Percentiles rank a stretch among this genome's conserved stretches.
Conservation (phyloP, 2,888 invertebrate species). For the Calliopum simillimum region DNA sequence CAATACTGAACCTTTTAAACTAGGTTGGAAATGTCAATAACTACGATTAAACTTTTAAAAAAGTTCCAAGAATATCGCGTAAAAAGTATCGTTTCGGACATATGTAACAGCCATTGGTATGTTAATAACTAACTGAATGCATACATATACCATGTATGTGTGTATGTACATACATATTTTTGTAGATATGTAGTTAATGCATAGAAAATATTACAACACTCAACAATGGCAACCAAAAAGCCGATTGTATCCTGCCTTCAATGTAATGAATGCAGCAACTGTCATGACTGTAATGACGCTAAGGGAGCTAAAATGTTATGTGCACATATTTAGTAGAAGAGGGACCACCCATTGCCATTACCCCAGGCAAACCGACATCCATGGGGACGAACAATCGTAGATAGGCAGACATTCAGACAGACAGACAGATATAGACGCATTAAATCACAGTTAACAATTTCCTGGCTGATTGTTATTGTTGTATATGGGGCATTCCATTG, state of each 20-base stretch:
- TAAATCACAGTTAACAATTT: constrained; percentile 10
- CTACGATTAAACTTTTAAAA: no score
- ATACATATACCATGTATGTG: background rate
- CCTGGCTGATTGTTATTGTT: background rate
- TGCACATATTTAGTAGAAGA: no score
- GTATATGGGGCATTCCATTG: background rate
- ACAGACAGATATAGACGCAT: background rate
- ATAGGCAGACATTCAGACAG: constrained; percentile 6
- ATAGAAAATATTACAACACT: background rate
- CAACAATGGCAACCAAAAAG: constrained; percentile 17
- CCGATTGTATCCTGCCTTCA: constrained; percentile 19
- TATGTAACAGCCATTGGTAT: no score
- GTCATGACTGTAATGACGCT: no score
- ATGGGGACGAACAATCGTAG: background rate
- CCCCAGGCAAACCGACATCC: background rate
- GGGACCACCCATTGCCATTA: background rate
- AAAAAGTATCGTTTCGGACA: no score
- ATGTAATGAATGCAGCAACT: constrained; percentile 15
- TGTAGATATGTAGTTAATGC: background rate
- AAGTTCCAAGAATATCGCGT: no score
- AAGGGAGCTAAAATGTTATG: no score
- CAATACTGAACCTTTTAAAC: no score
- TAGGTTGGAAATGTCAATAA: no score
- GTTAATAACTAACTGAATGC: no score
- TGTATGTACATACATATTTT: background rate